Conservation (phyloP, 2,797 vertebrate genomes). For the Buphagus erythrorhynchus region DNA sequence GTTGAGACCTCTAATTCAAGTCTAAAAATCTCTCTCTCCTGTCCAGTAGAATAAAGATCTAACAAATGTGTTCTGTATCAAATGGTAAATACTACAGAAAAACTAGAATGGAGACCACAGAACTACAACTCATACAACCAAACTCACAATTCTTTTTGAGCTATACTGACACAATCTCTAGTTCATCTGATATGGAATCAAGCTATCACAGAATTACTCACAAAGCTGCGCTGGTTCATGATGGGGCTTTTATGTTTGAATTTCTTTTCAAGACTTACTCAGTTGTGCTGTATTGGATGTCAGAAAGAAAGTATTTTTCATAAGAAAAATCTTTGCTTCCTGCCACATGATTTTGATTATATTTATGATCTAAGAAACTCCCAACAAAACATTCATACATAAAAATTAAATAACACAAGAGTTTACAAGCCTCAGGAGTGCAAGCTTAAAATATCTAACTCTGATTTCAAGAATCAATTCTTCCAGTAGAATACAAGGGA, state of each 20-base stretch:
- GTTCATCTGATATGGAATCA: neutral
- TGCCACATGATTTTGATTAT: neutral
- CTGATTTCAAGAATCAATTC: neutral
- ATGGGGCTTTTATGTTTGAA: neutral
- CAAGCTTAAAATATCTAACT: neutral
- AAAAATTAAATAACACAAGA: neutral
- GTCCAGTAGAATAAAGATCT: neutral
- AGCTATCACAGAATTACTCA: neutral
- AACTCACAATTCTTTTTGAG: neutral
- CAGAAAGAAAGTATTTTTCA: neutral
- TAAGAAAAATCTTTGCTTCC: neutral
- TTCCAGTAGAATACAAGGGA: neutral
- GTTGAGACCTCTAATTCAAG: neutral
- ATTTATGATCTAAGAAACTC: neutral
- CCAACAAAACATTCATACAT: neutral
- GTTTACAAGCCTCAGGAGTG: neutral
- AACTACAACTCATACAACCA: neutral
- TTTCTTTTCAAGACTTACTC: neutral
- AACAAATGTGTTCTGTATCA: neutral
- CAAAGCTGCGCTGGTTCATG: neutral
- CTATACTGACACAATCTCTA: neutral
- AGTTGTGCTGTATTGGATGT: neutral
- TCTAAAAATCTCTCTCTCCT: too few species aligned
- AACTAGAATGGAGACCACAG: neutral
- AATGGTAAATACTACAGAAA: neutral